phyloP scores from a whole-genome alignment of 2,888 invertebrate genomes.

The Andrena bicolor region DNA sequence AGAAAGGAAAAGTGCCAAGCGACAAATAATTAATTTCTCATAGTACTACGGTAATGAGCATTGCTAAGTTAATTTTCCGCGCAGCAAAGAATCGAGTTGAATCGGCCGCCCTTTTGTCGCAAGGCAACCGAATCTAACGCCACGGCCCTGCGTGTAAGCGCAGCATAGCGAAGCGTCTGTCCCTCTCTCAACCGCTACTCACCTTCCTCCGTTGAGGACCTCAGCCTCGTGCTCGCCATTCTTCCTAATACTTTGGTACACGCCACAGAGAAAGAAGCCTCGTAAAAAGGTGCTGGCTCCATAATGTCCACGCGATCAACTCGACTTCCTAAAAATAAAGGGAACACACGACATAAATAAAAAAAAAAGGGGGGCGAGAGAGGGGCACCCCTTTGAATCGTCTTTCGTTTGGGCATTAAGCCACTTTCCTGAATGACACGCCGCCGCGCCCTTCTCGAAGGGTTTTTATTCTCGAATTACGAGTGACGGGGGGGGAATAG shows the following conservation, averaged over 20 bases:
- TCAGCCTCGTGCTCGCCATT: constrained; percentile 73
- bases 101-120: not conserved
- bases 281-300: constrained; percentile 50
- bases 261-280: constrained; percentile 37
- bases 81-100: not conserved
- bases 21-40: not conserved
- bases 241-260: constrained; percentile 73
- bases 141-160: constrained; percentile 71
- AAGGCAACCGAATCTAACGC: not conserved
- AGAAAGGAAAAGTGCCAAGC: not conserved
- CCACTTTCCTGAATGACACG: constrained; percentile 47
- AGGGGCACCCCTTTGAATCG: constrained; percentile 6
- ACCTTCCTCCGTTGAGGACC: constrained; percentile 67
- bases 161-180: constrained; percentile 72
- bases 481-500: constrained; percentile 6
- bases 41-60: not conserved
- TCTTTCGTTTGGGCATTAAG: constrained; percentile 7
- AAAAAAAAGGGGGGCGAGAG: not conserved
- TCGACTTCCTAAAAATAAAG: constrained; percentile 62
- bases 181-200: constrained; percentile 68
- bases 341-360: constrained; percentile 19
- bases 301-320: constrained; percentile 48
- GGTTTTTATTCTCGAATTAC: constrained; percentile 34
- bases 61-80: not conserved
- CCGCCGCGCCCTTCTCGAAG: not conserved